Percentiles rank a stretch among this genome's conserved stretches.
Conservation (phyloP, 2,888 invertebrate genomes). For the Smittia sp. region DNA sequence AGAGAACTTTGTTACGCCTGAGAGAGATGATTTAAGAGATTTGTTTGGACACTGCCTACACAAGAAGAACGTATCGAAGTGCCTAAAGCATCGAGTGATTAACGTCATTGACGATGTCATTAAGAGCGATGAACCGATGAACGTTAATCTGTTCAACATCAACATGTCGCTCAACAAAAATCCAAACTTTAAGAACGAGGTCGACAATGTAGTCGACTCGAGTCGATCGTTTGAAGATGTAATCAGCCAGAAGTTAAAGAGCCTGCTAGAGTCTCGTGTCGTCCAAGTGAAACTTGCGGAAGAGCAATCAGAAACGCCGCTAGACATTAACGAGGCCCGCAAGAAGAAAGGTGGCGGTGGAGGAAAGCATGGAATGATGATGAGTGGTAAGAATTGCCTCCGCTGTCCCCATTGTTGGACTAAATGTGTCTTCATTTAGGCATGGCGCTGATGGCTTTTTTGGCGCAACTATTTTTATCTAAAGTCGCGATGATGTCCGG, state of each 20-base stretch:
- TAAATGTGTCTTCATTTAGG: conserved; percentile 47
- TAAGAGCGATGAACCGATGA: conserved; percentile 50
- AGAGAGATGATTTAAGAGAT: conserved; percentile 13
- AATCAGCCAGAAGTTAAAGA: conserved; percentile 50
- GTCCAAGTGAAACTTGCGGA: conserved; percentile 52
- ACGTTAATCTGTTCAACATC: conserved; percentile 47
- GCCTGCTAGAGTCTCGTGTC: conserved; percentile 53
- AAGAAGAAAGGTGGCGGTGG: conserved; percentile 53
- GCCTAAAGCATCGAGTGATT: conserved; percentile 53
- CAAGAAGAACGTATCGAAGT: conserved; percentile 46
- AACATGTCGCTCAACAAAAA: conserved; percentile 47
- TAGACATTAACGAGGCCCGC: conserved; percentile 52
- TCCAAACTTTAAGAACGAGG: conserved; percentile 31
- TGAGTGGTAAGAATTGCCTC: conserved; percentile 50
- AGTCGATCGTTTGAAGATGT: conserved; percentile 42
- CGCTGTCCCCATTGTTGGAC: neutral
- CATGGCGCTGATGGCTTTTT: conserved; percentile 61
- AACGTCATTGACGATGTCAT: conserved; percentile 53
- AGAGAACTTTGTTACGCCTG: neutral
- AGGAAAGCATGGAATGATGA: conserved; percentile 55
- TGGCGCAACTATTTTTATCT: conserved; percentile 65
- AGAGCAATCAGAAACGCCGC: conserved; percentile 45
- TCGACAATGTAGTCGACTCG: conserved; percentile 47
- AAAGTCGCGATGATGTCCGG: conserved; percentile 67
- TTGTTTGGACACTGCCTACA: conserved; percentile 45